A percentile compares a stretch with the other conserved stretches of the same genome.
Conservation (phyloP, 2,113 vertebrate species). For the Gymnogyps californianus region DNA sequence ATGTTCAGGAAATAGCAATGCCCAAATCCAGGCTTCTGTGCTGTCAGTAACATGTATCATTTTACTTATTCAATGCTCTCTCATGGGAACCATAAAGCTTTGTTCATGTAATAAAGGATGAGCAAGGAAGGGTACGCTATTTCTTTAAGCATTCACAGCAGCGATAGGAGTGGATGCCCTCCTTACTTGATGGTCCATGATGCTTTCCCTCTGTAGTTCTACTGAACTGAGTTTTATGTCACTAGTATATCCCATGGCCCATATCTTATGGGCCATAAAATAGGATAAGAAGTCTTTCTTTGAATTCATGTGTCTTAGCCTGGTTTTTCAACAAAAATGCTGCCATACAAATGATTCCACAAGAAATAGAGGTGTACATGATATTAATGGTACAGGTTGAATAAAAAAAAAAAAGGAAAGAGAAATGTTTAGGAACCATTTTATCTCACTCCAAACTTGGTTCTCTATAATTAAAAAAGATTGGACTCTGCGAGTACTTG, state of each 20-base stretch:
- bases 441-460: not conserved
- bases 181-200: too few relatives aligned
- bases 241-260: not conserved
- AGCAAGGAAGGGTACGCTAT: not conserved
- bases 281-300: not conserved
- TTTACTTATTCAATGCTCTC: not conserved
- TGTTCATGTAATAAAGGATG: not conserved
- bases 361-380: not conserved
- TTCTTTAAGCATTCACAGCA: not conserved
- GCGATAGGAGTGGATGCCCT: not conserved
- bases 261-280: not conserved
- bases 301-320: not conserved
- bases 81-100: not conserved
- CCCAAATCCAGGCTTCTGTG: not conserved
- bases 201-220: not conserved
- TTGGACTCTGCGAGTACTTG: not conserved
- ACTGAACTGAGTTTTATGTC: rapidly evolving
- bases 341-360: not conserved
- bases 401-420: not conserved
- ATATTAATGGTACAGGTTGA: not conserved
- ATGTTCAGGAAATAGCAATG: not conserved
- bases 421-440: not conserved
- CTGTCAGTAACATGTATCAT: not conserved
- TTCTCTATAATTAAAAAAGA: not conserved
- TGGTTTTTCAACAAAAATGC: not conserved